Percentiles rank a stretch among this genome's conserved stretches.
Evolutionary conservation across 2,888 invertebrate genomes (phyloP).

Genomic region (Cremastinae sp.): DNA sequence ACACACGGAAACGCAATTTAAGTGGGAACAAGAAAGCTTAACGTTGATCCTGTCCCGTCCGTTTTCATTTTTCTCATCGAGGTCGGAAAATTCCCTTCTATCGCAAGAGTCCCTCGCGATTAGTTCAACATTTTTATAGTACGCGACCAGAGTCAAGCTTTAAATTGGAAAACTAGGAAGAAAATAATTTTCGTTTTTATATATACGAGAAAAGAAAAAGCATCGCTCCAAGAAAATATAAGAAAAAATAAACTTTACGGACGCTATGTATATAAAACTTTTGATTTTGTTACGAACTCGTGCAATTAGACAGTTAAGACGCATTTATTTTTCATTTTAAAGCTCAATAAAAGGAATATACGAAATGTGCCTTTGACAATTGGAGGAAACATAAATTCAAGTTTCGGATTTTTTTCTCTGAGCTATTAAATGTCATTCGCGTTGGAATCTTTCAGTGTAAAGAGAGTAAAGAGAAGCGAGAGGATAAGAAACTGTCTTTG

Average conservation of each 20-base stretch:
- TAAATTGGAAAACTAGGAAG: conserved; percentile 6
- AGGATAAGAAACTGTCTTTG: not conserved
- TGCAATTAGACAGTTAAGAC: no score
- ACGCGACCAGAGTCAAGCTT: not conserved
- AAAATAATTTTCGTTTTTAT: not conserved
- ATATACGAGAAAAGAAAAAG: not conserved
- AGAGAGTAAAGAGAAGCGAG: no score
- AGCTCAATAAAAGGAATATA: no score
- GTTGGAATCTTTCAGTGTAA: no score
- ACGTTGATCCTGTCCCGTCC: conserved; percentile 14
- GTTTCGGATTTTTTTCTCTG: no score
- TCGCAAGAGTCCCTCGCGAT: not conserved
- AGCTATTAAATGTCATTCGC: no score
- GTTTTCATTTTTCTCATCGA: conserved; percentile 7
- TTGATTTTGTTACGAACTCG: no score
- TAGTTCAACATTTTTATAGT: conserved; percentile 4
- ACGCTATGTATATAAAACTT: not conserved
- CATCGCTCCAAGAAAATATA: not conserved
- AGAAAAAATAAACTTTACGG: no score
- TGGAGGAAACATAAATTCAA: no score
- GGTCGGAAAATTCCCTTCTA: not conserved
- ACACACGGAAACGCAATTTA: not conserved
- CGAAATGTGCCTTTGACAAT: no score
- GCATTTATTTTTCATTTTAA: no score
- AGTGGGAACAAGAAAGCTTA: conserved; percentile 1